Base-by-base conservation (phyloP, 2,888 invertebrate species). In the Yponomeuta cagnagella region DNA sequence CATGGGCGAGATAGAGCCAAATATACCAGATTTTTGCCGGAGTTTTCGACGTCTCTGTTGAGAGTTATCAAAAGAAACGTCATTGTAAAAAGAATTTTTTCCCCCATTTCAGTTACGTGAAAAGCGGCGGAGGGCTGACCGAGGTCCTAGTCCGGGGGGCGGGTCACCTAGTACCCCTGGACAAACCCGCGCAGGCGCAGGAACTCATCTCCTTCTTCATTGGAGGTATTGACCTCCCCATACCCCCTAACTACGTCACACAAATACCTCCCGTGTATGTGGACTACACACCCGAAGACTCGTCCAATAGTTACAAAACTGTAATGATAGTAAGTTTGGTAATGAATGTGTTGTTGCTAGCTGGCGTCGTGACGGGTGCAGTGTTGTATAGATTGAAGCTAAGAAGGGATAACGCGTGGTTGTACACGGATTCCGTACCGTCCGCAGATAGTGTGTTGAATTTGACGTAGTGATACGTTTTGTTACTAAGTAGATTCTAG, bases 121-220 rank as follows among this genome's bases (percentile, higher is more conserved):
- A 93, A 79, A 88, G 87, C 70, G 93, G 91, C 0, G 92, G 92
- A 2, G 88, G 92, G 67, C 87, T 95, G 23, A 93, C 92, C 1
- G 94, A 94, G 78, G 90, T 93, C 0, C 74, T 94, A 10, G 89
- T 95, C 1, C 84, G 93, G 3, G 92, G 93, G 71, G 93, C 95
- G 0, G 95, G 95, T 0, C 95, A 95, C 77, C 86, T 95, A 77
- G 93, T 93, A 0, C 94, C 95, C 0, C 82, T 90, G 33, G 94
- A 95, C 81, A 93, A 94, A 74, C 94, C 94, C 0, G 86, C 76
- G 0, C 80, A 70, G 5, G 52, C 71, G 8, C 69, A 52, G 2
- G 72, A 81, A 37, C 76, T 89, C 0, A 76, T 88, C 63, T 74
- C 79, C 30, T 77, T 74, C 75, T 90, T 89, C 76, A 85, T 89